Percentiles rank a stretch among this genome's conserved stretches.
Conservation (phyloP, 2,113 vertebrate species). For the Tauraco erythrolophus region DNA sequence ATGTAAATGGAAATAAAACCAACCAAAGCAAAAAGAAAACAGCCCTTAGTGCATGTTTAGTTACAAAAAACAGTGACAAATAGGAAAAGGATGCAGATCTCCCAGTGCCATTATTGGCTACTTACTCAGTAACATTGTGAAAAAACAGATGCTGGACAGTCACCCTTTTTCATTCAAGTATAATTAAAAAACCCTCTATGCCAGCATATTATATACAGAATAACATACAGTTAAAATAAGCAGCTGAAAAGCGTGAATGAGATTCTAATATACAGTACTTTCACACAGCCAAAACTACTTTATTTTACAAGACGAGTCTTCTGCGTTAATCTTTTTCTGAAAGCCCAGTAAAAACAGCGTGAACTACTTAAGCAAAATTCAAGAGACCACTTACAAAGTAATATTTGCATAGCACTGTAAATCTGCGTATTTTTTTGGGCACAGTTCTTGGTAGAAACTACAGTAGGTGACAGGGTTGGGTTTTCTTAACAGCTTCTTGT, state of each 20-base stretch:
- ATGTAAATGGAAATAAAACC: not conserved
- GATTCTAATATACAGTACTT: conserved; percentile 35
- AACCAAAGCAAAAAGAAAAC: not conserved
- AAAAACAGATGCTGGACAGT: not conserved
- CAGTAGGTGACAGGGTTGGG: not conserved
- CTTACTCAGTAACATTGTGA: not conserved
- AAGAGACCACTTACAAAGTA: conserved; percentile 19
- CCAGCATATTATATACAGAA: not conserved
- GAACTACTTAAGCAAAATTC: not conserved
- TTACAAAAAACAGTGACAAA: not conserved
- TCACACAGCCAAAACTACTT: conserved; percentile 67
- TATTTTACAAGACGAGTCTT: conserved; percentile 50
- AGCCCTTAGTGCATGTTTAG: not conserved
- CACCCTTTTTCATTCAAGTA: not conserved
- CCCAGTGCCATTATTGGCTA: not conserved
- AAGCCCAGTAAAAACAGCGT: conserved; percentile 21
- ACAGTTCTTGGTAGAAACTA: conserved; percentile 8
- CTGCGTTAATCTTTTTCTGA: not conserved
- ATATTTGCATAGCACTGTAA: conserved; percentile 37
- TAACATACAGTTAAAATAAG: not conserved
- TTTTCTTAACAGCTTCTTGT: not conserved
- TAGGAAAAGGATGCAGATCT: not conserved
- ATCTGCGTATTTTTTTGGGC: not conserved
- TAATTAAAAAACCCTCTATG: not conserved
- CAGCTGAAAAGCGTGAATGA: not conserved